These are phyloP conservation scores for Glaucomys volans DNA, from an alignment of 2,113 vertebrate species.

Conservation along the genomic window DNA sequence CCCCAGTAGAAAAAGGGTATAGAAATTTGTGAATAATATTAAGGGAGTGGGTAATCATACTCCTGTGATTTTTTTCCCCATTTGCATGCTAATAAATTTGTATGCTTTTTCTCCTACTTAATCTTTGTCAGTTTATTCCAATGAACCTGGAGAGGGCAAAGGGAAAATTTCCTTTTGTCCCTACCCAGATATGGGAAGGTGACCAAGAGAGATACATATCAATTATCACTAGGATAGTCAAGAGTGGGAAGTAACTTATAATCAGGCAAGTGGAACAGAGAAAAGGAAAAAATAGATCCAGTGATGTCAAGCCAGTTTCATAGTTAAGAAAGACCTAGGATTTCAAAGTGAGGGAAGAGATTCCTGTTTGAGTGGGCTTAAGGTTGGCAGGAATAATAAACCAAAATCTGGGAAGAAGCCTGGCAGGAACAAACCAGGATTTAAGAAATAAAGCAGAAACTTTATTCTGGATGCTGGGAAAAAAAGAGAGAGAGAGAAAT, in stretches of 20 bases:
- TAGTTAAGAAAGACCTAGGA: neutral
- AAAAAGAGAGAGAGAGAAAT: neutral
- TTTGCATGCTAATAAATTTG: neutral
- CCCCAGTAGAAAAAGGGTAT: neutral
- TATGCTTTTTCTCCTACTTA: neutral
- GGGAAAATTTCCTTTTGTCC: neutral
- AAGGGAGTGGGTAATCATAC: neutral
- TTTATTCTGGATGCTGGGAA: neutral
- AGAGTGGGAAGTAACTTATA: neutral
- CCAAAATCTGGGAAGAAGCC: neutral
- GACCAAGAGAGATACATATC: neutral
- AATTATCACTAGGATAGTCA: neutral
- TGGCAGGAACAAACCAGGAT: neutral
- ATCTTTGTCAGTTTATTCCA: neutral
- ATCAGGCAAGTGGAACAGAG: neutral
- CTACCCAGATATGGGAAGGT: neutral
- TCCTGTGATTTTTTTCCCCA: neutral
- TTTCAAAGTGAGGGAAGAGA: neutral
- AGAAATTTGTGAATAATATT: neutral
- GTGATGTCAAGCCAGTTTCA: neutral
- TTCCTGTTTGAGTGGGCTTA: neutral
- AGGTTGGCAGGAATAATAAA: neutral
- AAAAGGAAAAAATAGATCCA: neutral
- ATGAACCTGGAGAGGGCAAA: neutral
- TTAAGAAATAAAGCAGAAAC: conserved; percentile 39